Evolutionary conservation across 2,113 vertebrate species (phyloP), one percentile per base, ranked within the genome.

Genomic region (Abramis brama): DNA sequence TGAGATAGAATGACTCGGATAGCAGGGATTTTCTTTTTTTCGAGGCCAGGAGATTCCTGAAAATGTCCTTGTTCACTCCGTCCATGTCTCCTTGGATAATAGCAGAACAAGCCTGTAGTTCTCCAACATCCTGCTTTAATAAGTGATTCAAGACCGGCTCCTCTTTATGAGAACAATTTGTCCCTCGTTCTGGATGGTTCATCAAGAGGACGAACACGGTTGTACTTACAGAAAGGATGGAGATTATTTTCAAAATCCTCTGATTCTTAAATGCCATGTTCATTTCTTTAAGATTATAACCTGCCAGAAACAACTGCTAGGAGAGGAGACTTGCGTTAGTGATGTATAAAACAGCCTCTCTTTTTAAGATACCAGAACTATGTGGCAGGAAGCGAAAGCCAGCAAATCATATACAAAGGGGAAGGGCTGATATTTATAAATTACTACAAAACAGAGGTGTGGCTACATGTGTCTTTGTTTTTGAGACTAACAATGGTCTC

Each of bases 81-180:
- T 43, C 43, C 43, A 43, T 43, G 8, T 43, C 43, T 43, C 43
- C 43, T 10, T 43, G 8, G 43, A 43, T 10, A 10, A 43, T 43
- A 43, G 8, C 43, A 43, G 43, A 43, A 43, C 43, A 43, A 43
- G 8, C 43, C 43, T 43, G 43, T 43, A 43, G 43, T 2, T 95
- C 93, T 33, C 33, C 66, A 23, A 88, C 90, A 39, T 79, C 39
- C 60, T 84, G 83, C 33, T 70, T 85, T 4, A 39, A 88, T 7
- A 87, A 82, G 11, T 87, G 75, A 5, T 23, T 13, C 7, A 85
- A 70, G 21, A 78, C 77, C 23, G 74, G 9, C 50, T 79, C 13
- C 2, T 85, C 5, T 6, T n/a, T 52, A 1, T 78, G 30, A 17
- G 88, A 36, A 77, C 87, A 91, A 27, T 50, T 6, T 1, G 9